phyloP scores from a whole-genome alignment of 2,113 vertebrate species.

The Antennarius striatus region DNA sequence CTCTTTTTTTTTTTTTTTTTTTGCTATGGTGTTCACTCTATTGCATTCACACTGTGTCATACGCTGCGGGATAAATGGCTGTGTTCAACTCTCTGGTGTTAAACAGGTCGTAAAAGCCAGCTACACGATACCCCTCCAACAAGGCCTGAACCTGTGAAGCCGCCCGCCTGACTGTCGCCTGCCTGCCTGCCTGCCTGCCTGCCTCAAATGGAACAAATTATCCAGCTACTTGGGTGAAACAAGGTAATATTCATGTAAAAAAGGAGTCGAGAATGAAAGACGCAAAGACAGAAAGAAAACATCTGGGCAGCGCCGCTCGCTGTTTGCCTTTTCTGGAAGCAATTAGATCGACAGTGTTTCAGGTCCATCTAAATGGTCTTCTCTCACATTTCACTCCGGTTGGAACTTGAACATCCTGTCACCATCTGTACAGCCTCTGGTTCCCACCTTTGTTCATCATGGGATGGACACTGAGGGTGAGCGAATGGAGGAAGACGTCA shows the following conservation, averaged over 20 bases:
- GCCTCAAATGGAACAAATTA: slow-evolving; percentile 72
- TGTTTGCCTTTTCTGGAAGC: slow-evolving; percentile 74
- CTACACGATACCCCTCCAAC: slow-evolving; percentile 69
- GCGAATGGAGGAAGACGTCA: slow-evolving; percentile 31
- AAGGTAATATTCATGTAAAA: slow-evolving; percentile 64
- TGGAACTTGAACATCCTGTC: slow-evolving; percentile 58
- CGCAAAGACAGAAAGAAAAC: slow-evolving; percentile 30
- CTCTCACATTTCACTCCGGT: slow-evolving; percentile 52
- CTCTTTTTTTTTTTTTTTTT: slow-evolving; percentile 32
- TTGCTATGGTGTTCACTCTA: slow-evolving; percentile 55
- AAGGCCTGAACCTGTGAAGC: slow-evolving; percentile 65
- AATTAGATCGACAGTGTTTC: slow-evolving; percentile 64
- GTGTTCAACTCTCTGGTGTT: slow-evolving; percentile 70
- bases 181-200: slow-evolving; percentile 44
- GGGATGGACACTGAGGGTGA: slow-evolving; percentile 29
- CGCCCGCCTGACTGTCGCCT: slow-evolving; percentile 66
- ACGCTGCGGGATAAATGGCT: slow-evolving; percentile 56
- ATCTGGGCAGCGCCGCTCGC: slow-evolving; percentile 55
- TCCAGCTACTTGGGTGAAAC: slow-evolving; percentile 50
- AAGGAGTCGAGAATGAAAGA: slow-evolving; percentile 32
- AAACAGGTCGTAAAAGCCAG: slow-evolving; percentile 76
- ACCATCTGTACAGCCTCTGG: slow-evolving; percentile 63
- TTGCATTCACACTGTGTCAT: slow-evolving; percentile 58
- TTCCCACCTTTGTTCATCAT: slow-evolving; percentile 54
- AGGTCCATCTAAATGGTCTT: slow-evolving; percentile 39